Conservation (phyloP, 2,113 vertebrate species). For the Microtus montanus region DNA sequence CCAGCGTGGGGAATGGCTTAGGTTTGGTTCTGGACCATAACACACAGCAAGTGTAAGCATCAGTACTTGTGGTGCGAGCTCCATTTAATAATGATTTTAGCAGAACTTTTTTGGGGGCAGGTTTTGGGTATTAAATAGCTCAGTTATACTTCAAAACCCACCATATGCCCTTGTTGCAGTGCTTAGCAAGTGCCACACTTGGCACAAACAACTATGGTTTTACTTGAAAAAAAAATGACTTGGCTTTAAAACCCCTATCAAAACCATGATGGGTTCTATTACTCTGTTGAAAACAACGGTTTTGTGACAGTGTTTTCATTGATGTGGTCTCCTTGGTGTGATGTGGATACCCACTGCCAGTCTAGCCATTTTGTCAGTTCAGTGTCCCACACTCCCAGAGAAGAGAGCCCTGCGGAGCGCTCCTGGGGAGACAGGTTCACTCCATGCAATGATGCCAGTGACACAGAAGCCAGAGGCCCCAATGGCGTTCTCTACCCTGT, state of each 20-base stretch:
- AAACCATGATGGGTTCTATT: background rate
- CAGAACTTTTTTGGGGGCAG: background rate
- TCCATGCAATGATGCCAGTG: background rate
- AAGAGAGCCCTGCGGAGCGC: too few species aligned
- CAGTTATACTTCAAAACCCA: slow-evolving; percentile 12
- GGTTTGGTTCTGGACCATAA: background rate
- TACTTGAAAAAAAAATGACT: background rate
- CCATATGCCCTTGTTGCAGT: background rate
- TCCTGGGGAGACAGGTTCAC: too few species aligned
- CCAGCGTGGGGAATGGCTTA: background rate
- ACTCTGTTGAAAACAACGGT: background rate
- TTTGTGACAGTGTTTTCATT: fast-evolving
- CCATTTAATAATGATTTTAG: background rate
- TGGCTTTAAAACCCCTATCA: background rate
- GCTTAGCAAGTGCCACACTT: background rate
- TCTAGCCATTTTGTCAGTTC: background rate
- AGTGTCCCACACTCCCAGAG: background rate
- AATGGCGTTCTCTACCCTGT: background rate
- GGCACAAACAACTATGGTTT: background rate
- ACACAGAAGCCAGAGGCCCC: too few species aligned
- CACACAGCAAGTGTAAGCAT: fast-evolving
- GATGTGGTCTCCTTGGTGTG: fast-evolving
- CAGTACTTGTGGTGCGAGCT: fast-evolving
- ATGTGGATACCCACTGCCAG: background rate
- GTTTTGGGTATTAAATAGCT: background rate